A percentile compares a stretch with the other conserved stretches of the same genome.
Conservation (phyloP, 2,888 invertebrate genomes). For the Macaria notata region DNA sequence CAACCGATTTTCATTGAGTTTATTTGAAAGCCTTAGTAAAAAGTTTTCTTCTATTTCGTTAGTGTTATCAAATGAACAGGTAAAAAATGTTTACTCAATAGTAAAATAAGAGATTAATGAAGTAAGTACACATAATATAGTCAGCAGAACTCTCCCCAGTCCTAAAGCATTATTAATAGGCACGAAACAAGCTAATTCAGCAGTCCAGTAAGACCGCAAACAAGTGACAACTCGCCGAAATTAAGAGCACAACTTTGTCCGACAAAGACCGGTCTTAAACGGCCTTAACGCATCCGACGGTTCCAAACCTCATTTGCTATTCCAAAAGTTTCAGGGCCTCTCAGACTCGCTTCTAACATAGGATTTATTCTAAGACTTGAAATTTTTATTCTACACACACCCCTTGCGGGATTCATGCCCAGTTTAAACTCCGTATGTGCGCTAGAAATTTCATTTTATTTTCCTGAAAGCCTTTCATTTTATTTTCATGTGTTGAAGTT, state of each 20-base stretch:
- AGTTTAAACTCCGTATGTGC: constrained; percentile 37
- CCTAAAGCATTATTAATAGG: constrained; percentile 1
- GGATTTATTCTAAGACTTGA: constrained; percentile 38
- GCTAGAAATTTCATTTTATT: constrained; percentile 36
- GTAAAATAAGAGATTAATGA: too few species aligned
- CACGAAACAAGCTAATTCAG: constrained; percentile 6
- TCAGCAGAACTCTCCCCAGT: too few species aligned
- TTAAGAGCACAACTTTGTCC: constrained; percentile 24
- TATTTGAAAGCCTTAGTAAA: too few species aligned
- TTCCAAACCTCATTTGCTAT: constrained; percentile 35
- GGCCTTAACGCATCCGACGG: constrained; percentile 16
- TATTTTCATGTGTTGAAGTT: constrained; percentile 35
- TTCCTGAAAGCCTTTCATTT: constrained; percentile 34
- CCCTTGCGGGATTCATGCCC: constrained; percentile 36
- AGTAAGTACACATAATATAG: too few species aligned
- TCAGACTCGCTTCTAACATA: constrained; percentile 17
- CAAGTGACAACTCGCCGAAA: constrained; percentile 21
- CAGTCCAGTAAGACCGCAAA: constrained; percentile 8
- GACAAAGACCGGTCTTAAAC: constrained; percentile 21
- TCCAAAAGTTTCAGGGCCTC: constrained; percentile 37
- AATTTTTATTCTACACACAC: constrained; percentile 43
- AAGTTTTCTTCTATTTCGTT: too few species aligned
- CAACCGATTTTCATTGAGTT: too few species aligned
- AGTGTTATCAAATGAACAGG: too few species aligned
- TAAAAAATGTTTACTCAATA: too few species aligned